Evolutionary conservation across 2,113 vertebrate genomes (phyloP), one percentile per base, ranked within the genome.

Genomic region (Rafetus swinhoei): DNA sequence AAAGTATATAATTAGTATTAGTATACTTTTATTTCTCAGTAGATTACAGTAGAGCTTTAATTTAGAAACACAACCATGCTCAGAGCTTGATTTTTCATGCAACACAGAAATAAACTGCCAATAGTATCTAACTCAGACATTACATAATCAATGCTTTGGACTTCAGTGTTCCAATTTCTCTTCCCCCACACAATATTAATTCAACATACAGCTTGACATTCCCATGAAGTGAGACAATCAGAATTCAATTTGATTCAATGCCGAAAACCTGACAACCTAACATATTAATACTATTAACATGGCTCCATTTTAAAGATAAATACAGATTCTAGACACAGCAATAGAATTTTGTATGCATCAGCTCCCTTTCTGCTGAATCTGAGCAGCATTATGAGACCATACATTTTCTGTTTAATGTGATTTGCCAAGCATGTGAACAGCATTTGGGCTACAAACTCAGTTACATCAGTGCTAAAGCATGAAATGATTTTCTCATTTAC

Each of bases 401-500:
- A 94, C 85, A 84, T 89, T 94, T 82, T 97, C 94, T 92, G 88
- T 96, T 96, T 94, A 96, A 95, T 11, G 3, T 81, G 90, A 76
- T 82, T 81, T 92, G 97, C 96, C 97, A 97, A 93, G 93, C 97
- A 94, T 97, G 95, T 97, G 95, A 95, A 91, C 95, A 95, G 22
- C 88, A 93, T 56, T 97, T 96, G 96, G 97, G 94, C 85, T 93
- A 89, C 81, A 94, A 84, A 77, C 82, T 87, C 81, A 82, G 80
- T 95, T 93, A 97, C 90, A 88, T 97, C 94, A 96, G 7, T 81
- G 77, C 74, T 85, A 53, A 96, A 90, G 62, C 88, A 97, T 94
- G 35, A 93, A 85, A 94, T 93, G 0, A 94, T 91, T 96, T 95
- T 85, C 88, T 88, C 79, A 76, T 90, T 55, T 94, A 92, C 84